Base-by-base conservation (phyloP, 2,113 vertebrate species). In the Aptenodytes forsteri region DNA sequence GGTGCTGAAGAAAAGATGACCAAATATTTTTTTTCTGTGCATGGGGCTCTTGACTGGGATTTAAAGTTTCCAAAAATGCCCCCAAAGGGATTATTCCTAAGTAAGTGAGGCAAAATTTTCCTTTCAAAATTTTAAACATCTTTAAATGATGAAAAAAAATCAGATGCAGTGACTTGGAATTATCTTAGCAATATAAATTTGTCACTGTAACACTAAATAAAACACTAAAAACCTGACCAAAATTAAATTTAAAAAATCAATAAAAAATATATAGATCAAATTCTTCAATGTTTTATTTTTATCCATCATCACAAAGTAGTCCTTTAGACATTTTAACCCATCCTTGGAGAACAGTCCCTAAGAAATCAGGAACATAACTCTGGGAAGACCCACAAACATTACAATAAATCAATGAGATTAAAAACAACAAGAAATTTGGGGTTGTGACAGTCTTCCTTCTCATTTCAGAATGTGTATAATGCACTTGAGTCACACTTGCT, bases 1-100 rank as follows among this genome's bases (percentile, higher is more conserved):
- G 55, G 42, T 89, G 78, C 89, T 94, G 64, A 89, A 96, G 93
- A 97, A 96, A 93, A 95, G 87, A 96, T 83, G 88, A 96, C 34
- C 40, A 94, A 84, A 55, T 94, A 89, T 91, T 94, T 95, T 96
- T 95, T 93, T 97, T 69, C 91, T 94, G 47, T 49, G 15, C 90
- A 71, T 90, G 47, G n/a, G 66, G 40, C 61, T 96, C 82, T 94
- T 91, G 93, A 95, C 70, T 89, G 83, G 71, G 80, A 96, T 95
- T 97, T 96, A 84, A 94, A 90, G 67, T 95, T 97, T 93, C 78
- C 76, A 94, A 93, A 94, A 85, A 34, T 6, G 71, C 88, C 92
- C 55, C 65, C 89, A 81, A 94, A 96, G 55, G 30, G 46, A 69
- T 26, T 93, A 88, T 49, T 96, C 66, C 87, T 90, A 89, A 77